A percentile compares a stretch with the other conserved stretches of the same genome.
These are phyloP conservation scores for Netelia inedita DNA, from an alignment of 2,888 invertebrate genomes.

Conservation along the genomic window DNA sequence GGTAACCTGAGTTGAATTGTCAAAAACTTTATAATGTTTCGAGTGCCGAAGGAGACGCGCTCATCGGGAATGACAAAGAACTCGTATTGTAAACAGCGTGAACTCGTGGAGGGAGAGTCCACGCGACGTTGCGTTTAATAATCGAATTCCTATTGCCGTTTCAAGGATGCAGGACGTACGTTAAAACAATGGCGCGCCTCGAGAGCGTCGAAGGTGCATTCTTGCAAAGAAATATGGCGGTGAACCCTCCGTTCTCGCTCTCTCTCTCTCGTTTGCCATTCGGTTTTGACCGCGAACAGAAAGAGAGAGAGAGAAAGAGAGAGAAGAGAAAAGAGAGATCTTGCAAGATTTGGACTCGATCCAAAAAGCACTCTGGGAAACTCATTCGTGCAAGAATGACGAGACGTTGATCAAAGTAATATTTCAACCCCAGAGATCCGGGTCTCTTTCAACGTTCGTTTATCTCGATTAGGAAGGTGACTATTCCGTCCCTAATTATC, in stretches of 20 bases:
- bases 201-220: conserved; percentile 36
- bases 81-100: neutral
- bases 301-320: conserved; percentile 1
- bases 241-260: conserved; percentile 58
- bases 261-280: neutral
- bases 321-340: conserved; percentile 46
- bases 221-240: conserved; percentile 63
- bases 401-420: conserved; percentile 8
- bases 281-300: neutral
- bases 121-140: conserved; percentile 55
- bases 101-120: neutral
- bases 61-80: conserved; percentile 3
- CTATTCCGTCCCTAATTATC: no score
- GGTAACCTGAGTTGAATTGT: conserved; percentile 28
- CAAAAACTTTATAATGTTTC: neutral
- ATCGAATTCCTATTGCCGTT: conserved; percentile 64
- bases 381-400: conserved; percentile 38
- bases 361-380: conserved; percentile 53
- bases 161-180: conserved; percentile 74
- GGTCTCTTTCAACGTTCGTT: neutral
- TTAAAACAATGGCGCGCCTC: conserved; percentile 48
- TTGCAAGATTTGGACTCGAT: conserved; percentile 69
- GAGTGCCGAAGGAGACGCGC: neutral
- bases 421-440: neutral
- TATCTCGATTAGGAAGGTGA: no score